Evolutionary conservation across 2,797 vertebrate species (phyloP).

Genomic region (Acanthis flammea): DNA sequence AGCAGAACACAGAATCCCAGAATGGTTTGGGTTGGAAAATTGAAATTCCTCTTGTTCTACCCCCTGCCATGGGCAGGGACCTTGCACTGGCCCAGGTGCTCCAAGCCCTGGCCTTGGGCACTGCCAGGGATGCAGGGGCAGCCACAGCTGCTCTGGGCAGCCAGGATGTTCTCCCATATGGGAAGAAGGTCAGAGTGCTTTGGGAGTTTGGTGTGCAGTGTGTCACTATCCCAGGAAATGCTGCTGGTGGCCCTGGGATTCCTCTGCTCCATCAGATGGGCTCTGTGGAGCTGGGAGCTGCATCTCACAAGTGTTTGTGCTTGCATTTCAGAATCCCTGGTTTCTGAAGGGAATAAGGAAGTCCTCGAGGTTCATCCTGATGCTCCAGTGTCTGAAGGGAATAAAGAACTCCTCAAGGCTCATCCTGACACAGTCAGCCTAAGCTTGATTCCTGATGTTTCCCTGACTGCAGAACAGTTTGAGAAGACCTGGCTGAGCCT

Average conservation of each 20-base stretch:
- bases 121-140: background rate
- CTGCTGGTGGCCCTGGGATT: background rate
- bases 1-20: background rate
- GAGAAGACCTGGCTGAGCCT: conserved; percentile 85
- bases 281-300: background rate
- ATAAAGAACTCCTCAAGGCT: conserved; percentile 37
- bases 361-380: conserved; percentile 14
- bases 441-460: conserved; percentile 67
- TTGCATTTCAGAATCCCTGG: conserved; percentile 65
- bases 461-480: conserved; percentile 86
- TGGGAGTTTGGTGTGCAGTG: background rate
- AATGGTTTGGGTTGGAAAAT: background rate
- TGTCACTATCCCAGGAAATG: background rate
- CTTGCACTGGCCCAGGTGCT: background rate
- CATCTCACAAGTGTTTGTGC: background rate
- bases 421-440: conserved; percentile 51
- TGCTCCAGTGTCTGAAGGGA: conserved; percentile 41
- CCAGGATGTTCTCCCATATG: fast-evolving
- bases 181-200: background rate
- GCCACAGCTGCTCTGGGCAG: background rate
- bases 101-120: background rate
- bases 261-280: background rate
- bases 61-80: background rate
- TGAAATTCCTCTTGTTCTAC: background rate
- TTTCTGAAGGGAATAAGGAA: conserved; percentile 57